These are phyloP conservation scores for Calliphora vicina DNA, from an alignment of 1,140 invertebrate genomes.

Conservation along the genomic window DNA sequence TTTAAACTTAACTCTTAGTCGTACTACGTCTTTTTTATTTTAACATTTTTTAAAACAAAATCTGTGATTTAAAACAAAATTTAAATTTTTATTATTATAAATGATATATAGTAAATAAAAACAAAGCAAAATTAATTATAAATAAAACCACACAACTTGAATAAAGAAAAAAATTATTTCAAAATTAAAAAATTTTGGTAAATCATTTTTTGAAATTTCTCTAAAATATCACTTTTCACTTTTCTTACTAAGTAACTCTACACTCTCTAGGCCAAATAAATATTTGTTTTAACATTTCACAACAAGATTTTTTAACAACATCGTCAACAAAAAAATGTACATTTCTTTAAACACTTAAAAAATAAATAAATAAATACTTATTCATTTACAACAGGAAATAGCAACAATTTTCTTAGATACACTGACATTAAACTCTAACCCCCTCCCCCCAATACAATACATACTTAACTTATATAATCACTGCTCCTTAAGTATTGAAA, in stretches of 20 bases:
- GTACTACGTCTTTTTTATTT: constrained; percentile 54
- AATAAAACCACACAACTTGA: neutral
- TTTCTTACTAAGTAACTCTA: neutral
- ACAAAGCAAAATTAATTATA: neutral
- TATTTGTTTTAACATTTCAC: constrained; percentile 1
- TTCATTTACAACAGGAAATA: neutral
- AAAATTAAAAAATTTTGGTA: neutral
- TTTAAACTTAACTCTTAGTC: constrained; percentile 44
- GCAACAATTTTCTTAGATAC: neutral
- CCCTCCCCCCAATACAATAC: neutral
- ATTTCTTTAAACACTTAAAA: neutral
- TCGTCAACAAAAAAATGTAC: neutral
- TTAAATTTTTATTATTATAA: constrained; percentile 50
- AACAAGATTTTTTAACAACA: too few relatives aligned
- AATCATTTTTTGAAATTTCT: neutral
- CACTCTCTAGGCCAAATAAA: neutral
- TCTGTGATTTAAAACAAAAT: constrained; percentile 63
- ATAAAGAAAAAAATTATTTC: neutral
- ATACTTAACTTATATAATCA: neutral
- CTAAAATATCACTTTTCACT: neutral
- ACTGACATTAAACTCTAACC: neutral
- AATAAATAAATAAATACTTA: too few relatives aligned
- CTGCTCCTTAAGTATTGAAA: neutral
- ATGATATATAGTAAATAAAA: constrained; percentile 2
- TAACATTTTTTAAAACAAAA: constrained; percentile 59